Evolutionary conservation across 2,113 vertebrate species (phyloP).

Genomic region (Gulo gulo): DNA sequence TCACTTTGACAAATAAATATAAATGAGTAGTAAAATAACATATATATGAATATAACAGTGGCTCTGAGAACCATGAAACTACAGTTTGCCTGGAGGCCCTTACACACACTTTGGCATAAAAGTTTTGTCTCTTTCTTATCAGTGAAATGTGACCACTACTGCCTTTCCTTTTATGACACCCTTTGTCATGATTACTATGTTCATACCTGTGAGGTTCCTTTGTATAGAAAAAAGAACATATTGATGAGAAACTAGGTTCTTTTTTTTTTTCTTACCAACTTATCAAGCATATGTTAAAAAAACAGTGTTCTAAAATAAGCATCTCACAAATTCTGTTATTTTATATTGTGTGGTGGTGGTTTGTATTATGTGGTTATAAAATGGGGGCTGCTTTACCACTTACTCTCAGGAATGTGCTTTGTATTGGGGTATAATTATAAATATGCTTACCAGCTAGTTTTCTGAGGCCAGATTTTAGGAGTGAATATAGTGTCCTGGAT

Average conservation of each 20-base stretch:
- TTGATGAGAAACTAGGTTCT: conserved; percentile 52
- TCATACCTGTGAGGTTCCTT: background rate
- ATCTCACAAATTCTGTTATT: conserved; percentile 68
- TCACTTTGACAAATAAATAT: background rate
- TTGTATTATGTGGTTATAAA: conserved; percentile 69
- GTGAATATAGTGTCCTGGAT: background rate
- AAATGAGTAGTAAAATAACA: background rate
- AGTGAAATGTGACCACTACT: background rate
- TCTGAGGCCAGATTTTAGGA: conserved; percentile 52
- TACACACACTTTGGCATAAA: background rate
- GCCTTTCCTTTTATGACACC: background rate
- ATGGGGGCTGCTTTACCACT: conserved; percentile 58
- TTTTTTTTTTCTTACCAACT: conserved; percentile 66
- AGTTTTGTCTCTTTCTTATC: background rate
- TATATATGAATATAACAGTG: background rate
- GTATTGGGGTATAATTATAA: conserved; percentile 74
- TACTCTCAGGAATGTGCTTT: conserved; percentile 70
- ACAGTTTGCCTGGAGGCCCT: background rate
- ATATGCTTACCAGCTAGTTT: conserved; percentile 71
- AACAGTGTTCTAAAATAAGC: conserved; percentile 81
- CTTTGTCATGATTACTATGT: background rate
- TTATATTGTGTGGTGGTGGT: conserved; percentile 67
- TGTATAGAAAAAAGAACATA: background rate
- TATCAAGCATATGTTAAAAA: conserved; percentile 77
- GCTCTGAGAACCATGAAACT: background rate